Conservation (phyloP, 2,797 vertebrate species). For the Tarsius wallacei region DNA sequence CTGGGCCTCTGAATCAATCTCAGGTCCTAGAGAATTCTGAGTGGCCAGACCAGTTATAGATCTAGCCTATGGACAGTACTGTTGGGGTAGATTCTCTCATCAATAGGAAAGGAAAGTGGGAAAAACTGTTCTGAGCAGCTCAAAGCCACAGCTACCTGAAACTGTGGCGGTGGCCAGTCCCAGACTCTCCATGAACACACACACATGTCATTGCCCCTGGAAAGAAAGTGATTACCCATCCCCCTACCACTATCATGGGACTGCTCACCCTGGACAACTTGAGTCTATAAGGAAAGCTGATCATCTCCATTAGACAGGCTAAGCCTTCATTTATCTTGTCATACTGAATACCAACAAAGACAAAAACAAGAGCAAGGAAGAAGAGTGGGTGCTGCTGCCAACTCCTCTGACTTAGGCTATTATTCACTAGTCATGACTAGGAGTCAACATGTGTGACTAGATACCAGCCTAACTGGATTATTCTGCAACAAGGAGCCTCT, state of each 20-base stretch:
- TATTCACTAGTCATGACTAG: neutral
- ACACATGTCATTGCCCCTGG: neutral
- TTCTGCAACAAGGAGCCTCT: neutral
- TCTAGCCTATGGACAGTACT: fast-evolving
- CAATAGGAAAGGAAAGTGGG: neutral
- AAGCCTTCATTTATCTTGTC: neutral
- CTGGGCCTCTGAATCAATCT: neutral
- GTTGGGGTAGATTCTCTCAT: fast-evolving
- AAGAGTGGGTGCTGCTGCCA: neutral
- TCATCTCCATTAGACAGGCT: neutral
- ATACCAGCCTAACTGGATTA: neutral
- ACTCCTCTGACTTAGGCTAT: neutral
- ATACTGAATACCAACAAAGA: neutral
- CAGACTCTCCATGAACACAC: neutral
- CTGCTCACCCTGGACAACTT: neutral
- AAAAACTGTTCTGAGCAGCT: neutral
- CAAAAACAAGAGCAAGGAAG: neutral
- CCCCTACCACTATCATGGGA: neutral
- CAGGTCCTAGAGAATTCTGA: neutral
- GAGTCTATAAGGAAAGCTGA: conserved; percentile 45
- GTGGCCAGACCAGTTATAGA: neutral
- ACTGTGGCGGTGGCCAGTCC: neutral
- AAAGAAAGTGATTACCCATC: neutral
- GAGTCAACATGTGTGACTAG: neutral
- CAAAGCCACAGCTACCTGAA: neutral